Evolutionary conservation across 2,888 invertebrate genomes (phyloP).

Genomic region (Drosophila pseudotalamancana): DNA sequence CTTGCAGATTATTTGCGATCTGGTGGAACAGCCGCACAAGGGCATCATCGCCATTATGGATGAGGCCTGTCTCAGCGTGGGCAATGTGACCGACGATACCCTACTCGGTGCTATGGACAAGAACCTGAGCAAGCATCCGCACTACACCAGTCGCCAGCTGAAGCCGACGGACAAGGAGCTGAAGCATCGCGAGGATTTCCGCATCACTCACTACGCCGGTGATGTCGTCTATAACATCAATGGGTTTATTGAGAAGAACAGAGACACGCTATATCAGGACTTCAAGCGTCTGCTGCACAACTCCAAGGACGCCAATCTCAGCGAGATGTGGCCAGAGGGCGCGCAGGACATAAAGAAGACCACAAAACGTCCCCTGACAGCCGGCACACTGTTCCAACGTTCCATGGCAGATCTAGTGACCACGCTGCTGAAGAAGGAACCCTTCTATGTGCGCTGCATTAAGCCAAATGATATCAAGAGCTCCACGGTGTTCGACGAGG

Average conservation of each 20-base stretch:
- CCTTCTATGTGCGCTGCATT: constrained; percentile 98
- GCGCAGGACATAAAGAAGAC: constrained; percentile 95
- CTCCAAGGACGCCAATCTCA: constrained; percentile 91
- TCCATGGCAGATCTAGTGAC: constrained; percentile 96
- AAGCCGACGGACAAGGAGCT: constrained; percentile 92
- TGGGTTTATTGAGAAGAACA: constrained; percentile 99
- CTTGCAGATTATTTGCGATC: constrained; percentile 91
- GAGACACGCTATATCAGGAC: constrained; percentile 98
- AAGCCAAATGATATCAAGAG: constrained; percentile 98
- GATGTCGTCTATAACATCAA: constrained; percentile 95
- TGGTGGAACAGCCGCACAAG: constrained; percentile 96
- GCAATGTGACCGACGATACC: constrained; percentile 93
- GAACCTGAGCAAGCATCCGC: constrained; percentile 92
- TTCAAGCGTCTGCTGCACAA: constrained; percentile 96
- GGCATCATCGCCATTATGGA: constrained; percentile 97
- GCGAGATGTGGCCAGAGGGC: constrained; percentile 98
- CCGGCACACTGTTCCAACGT: constrained; percentile 96
- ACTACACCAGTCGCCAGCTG: constrained; percentile 94
- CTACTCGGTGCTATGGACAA: constrained; percentile 97
- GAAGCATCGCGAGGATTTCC: constrained; percentile 91
- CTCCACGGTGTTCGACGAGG: constrained; percentile 92
- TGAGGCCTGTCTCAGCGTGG: constrained; percentile 98
- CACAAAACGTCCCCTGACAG: constrained; percentile 97
- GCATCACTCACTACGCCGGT: constrained; percentile 97
- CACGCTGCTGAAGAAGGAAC: constrained; percentile 95